Evolutionary conservation across 2,888 invertebrate species (phyloP), one percentile per base, ranked within the genome.

Genomic region (Zeuzera pyrina): DNA sequence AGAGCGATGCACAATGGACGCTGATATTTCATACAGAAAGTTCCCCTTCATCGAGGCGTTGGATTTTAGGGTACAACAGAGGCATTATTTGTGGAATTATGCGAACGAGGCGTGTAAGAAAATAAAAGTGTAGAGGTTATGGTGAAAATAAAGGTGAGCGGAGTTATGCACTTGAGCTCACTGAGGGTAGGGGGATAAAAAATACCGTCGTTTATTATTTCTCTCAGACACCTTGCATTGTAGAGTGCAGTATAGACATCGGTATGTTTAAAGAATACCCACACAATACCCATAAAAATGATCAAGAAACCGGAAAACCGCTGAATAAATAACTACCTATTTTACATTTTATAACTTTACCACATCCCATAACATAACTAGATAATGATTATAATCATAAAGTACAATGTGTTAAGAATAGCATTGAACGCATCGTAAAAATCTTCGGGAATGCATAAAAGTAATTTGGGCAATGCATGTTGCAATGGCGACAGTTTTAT

Each of bases 21-120:
- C 56, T 71, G 72, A 81, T 78, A 74, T 74, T 76, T 67, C 71
- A 61, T 70, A 76, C 70, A 69, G 73, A 74, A 74, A 65, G 57
- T 60, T 63, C 76, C 77, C 78, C 74, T 64, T 51, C 52, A 37
- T 13, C 33, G 53, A 53, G 57, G 54, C 53, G 45, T 42, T 39
- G 51, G 65, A 70, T 70, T 74, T 70, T 63, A 64, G 67, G 62
- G 68, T 53, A 68, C 62, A 64, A 62, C 64, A 61, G 62, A 46
- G 55, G 66, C 56, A 71, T 74, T 72, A 71, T 72, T 72, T 60
- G 58, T 57, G 62, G 64, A 73, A 77, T 78, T 72, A 76, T 73
- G 66, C 63, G 65, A 50, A 58, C 56, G 67, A 62, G 65, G 59
- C 64, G 71, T 56, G 68, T 64, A 69, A 71, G 59, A 58, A 73